phyloP scores from a whole-genome alignment of 2,113 vertebrate genomes.

The Lampris megalopsis region DNA sequence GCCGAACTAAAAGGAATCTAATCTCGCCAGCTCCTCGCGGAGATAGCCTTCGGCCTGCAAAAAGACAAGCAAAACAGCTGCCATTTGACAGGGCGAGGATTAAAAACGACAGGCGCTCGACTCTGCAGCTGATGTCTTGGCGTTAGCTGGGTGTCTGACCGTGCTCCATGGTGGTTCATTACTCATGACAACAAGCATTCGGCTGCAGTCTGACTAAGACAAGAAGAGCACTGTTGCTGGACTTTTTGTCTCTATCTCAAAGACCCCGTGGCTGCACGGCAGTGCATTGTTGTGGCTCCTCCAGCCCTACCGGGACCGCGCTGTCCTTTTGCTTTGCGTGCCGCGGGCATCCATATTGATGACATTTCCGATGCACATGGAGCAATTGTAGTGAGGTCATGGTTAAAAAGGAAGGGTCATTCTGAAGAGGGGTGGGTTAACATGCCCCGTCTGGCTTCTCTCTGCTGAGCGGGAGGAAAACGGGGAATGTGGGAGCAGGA shows the following conservation, averaged over 20 bases:
- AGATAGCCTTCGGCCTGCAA: neutral
- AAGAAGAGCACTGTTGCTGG: slow-evolving; percentile 6
- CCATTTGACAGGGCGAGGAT: neutral
- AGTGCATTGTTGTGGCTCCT: neutral
- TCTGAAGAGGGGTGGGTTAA: slow-evolving; percentile 62
- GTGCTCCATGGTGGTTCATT: neutral
- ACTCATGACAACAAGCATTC: neutral
- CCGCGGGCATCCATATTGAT: slow-evolving; percentile 10
- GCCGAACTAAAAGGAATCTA: neutral
- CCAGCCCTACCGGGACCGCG: slow-evolving; percentile 12
- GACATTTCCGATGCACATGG: slow-evolving; percentile 47
- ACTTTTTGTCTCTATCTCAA: neutral
- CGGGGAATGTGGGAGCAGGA: slow-evolving; percentile 36
- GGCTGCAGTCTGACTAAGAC: neutral
- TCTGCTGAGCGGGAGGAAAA: slow-evolving; percentile 47
- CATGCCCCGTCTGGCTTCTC: slow-evolving; percentile 63
- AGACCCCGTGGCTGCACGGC: neutral
- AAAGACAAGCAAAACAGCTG: neutral
- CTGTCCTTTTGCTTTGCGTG: neutral
- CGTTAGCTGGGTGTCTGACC: neutral
- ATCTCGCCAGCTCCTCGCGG: neutral
- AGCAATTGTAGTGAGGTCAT: slow-evolving; percentile 68
- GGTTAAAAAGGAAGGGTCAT: slow-evolving; percentile 45
- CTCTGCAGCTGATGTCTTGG: slow-evolving; percentile 10
- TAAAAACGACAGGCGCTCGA: neutral